Evolutionary conservation across 2,888 invertebrate species (phyloP).

Genomic region (Drosophila cyrtoloma): DNA sequence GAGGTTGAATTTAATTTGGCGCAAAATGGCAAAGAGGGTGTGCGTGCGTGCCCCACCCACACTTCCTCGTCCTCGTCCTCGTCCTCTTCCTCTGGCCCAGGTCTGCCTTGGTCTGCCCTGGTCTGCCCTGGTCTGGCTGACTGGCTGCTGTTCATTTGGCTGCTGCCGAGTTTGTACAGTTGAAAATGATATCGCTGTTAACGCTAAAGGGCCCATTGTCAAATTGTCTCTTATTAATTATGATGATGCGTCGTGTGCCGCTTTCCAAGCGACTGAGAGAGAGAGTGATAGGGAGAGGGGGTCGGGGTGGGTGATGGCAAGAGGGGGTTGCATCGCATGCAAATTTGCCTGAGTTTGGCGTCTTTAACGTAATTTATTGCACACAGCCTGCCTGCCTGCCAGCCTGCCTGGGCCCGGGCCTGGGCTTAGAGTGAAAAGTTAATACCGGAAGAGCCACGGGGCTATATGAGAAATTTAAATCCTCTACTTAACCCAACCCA

Average conservation of each 20-base stretch:
- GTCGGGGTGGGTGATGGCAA: neutral
- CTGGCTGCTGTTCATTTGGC: slow-evolving; percentile 64
- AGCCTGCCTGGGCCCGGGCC: neutral
- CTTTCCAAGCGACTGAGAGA: neutral
- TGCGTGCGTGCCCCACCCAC: slow-evolving; percentile 41
- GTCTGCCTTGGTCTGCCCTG: neutral
- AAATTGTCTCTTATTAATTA: slow-evolving; percentile 84
- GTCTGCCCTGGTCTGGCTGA: slow-evolving; percentile 1
- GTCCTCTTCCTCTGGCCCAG: neutral
- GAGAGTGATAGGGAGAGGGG: neutral
- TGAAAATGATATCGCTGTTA: slow-evolving; percentile 78
- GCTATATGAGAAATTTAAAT: slow-evolving; percentile 51
- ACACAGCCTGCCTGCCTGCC: slow-evolving; percentile 21
- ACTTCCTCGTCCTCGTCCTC: neutral
- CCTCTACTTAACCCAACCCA: slow-evolving; percentile 40
- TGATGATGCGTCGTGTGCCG: slow-evolving; percentile 77
- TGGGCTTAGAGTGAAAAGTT: slow-evolving; percentile 75
- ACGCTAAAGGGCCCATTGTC: slow-evolving; percentile 80
- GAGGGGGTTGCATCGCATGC: slow-evolving; percentile 53
- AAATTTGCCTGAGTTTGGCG: slow-evolving; percentile 76
- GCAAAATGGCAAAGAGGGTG: slow-evolving; percentile 80
- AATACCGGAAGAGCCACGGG: slow-evolving; percentile 56
- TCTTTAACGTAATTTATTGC: slow-evolving; percentile 79
- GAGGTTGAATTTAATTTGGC: slow-evolving; percentile 86
- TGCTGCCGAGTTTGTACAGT: slow-evolving; percentile 52